Conservation (phyloP, 2,797 vertebrate genomes). For the Onychomys arenicola region DNA sequence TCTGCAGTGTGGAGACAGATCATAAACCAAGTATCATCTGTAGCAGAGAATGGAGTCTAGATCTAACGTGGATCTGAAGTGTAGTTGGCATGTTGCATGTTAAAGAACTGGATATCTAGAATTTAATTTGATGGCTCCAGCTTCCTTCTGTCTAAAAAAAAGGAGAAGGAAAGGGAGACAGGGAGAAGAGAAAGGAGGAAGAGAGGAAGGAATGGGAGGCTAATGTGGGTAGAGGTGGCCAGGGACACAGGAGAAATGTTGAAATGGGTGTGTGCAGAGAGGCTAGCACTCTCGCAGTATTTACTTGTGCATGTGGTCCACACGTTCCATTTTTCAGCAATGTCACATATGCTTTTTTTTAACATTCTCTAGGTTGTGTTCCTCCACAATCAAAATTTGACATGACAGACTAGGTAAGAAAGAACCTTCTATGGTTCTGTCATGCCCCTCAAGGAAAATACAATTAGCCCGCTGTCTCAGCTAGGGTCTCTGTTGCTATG, state of each 20-base stretch:
- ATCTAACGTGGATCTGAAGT: background rate
- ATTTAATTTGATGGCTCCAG: background rate
- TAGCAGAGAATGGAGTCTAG: background rate
- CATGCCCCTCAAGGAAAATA: background rate
- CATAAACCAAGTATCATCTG: background rate
- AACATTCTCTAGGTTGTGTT: background rate
- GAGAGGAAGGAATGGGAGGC: background rate
- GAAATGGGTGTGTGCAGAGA: background rate
- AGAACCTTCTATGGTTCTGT: background rate
- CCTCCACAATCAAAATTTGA: background rate
- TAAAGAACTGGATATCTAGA: background rate
- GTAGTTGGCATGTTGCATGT: accelerated
- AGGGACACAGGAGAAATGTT: background rate
- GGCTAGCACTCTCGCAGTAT: background rate
- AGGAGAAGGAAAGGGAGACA: background rate
- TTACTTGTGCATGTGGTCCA: background rate
- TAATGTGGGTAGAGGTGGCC: background rate
- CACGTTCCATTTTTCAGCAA: background rate
- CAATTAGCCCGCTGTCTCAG: background rate
- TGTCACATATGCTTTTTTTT: background rate
- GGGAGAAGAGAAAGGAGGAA: too few species aligned
- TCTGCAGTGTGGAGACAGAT: background rate
- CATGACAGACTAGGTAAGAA: background rate
- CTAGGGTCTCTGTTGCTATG: background rate
- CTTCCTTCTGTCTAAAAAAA: background rate